phyloP scores from a whole-genome alignment of 2,888 invertebrate species.

The Silvanus unidentatus region DNA sequence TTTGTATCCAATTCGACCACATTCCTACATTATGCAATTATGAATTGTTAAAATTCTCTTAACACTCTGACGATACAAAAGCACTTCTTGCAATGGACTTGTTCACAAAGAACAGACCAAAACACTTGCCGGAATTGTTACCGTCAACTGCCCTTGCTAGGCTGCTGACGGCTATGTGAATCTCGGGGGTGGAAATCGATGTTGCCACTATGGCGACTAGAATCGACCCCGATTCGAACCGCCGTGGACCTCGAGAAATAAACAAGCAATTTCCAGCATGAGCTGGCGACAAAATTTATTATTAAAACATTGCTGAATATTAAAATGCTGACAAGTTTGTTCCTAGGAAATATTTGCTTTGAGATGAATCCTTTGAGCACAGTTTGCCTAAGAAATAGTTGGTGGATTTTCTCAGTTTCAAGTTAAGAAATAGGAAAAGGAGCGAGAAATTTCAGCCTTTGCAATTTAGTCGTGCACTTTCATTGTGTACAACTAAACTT shows the following conservation, averaged over 20 bases:
- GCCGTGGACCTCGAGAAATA: slow-evolving; percentile 1
- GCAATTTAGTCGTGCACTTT: too few species aligned
- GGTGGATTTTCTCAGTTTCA: too few species aligned
- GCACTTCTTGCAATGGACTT: not conserved
- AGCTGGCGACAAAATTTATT: too few species aligned
- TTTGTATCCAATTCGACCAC: slow-evolving; percentile 11
- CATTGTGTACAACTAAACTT: too few species aligned
- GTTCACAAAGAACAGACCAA: not conserved
- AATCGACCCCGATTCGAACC: not conserved
- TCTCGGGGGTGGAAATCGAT: slow-evolving; percentile 17
- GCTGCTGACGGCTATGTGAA: slow-evolving; percentile 14
- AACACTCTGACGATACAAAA: slow-evolving; percentile 3
- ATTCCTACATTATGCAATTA: slow-evolving; percentile 15
- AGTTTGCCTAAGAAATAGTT: too few species aligned
- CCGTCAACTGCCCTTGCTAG: slow-evolving; percentile 18
- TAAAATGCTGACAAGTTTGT: too few species aligned
- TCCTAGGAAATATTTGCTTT: too few species aligned
- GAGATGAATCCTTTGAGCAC: too few species aligned
- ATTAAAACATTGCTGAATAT: too few species aligned
- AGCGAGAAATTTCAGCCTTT: slow-evolving; percentile 1
- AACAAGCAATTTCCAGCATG: not conserved
- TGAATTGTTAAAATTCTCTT: not conserved
- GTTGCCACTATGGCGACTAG: slow-evolving; percentile 13
- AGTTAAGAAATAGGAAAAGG: slow-evolving; percentile 2
- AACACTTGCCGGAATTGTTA: slow-evolving; percentile 8